Conservation (phyloP, 2,797 vertebrate species). For the Phrynocephalus forsythii region DNA sequence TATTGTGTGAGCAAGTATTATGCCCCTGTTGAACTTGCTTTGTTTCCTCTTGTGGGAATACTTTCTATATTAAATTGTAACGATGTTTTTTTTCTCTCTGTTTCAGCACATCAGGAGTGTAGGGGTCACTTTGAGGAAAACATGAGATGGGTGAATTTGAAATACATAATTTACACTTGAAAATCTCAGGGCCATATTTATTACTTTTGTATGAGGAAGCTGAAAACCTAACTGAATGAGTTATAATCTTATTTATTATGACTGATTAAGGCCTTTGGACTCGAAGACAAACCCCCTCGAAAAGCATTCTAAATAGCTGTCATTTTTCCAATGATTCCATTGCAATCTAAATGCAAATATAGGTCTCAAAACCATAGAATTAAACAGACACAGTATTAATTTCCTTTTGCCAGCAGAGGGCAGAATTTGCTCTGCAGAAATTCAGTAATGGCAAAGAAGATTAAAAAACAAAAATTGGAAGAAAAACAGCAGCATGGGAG, state of each 20-base stretch:
- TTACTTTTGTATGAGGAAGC: neutral
- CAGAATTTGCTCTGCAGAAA: slow-evolving; percentile 73
- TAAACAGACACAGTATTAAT: slow-evolving; percentile 33
- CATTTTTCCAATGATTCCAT: slow-evolving; percentile 14
- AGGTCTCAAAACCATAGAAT: rapidly evolving
- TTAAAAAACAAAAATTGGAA: neutral
- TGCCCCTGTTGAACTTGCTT: neutral
- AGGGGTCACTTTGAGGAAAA: neutral
- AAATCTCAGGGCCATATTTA: neutral
- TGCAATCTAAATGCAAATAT: slow-evolving; percentile 12
- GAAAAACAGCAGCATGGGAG: neutral
- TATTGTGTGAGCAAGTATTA: no score
- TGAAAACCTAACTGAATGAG: slow-evolving; percentile 1
- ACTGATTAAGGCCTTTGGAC: neutral
- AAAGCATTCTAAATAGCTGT: slow-evolving; percentile 11
- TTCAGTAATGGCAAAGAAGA: slow-evolving; percentile 17
- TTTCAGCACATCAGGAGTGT: neutral
- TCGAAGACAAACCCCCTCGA: slow-evolving; percentile 5
- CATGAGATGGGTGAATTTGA: neutral
- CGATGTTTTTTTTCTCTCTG: neutral
- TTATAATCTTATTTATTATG: neutral
- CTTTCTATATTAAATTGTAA: neutral
- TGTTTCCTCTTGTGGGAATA: neutral
- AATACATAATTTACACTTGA: neutral
- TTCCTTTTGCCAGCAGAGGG: slow-evolving; percentile 77